A percentile compares a stretch with the other conserved stretches of the same genome.
These are phyloP conservation scores for Emydura subglobosa DNA, from an alignment of 2,113 vertebrate species.

Conservation along the genomic window DNA sequence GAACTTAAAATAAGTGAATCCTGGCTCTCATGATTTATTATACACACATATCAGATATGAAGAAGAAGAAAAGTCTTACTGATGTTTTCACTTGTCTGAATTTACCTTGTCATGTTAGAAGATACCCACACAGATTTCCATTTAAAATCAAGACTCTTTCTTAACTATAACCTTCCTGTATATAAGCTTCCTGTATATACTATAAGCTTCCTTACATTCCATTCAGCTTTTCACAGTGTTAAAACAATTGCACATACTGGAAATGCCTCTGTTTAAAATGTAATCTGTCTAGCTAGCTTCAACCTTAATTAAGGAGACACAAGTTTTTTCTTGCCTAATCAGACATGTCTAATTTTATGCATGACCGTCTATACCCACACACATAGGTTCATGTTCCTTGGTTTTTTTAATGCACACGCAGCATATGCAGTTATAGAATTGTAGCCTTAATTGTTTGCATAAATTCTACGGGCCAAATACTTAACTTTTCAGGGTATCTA, in stretches of 20 bases:
- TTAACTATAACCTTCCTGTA: background rate
- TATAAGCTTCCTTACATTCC: background rate
- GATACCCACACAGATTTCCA: background rate
- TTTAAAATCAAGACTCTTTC: background rate
- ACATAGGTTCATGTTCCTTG: background rate
- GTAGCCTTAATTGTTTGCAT: background rate
- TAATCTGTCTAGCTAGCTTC: slow-evolving; percentile 25
- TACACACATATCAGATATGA: background rate
- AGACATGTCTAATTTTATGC: background rate
- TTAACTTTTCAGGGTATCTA: background rate
- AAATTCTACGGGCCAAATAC: background rate
- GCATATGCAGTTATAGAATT: background rate
- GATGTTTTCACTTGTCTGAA: background rate
- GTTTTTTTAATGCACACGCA: background rate
- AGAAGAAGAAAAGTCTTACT: background rate
- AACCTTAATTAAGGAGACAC: slow-evolving; percentile 29
- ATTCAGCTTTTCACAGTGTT: background rate
- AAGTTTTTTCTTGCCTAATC: slow-evolving; percentile 2
- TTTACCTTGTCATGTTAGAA: background rate
- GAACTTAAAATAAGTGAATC: slow-evolving; percentile 4
- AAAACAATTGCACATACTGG: background rate
- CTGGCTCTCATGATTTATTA: background rate
- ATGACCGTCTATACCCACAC: background rate
- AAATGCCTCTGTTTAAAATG: slow-evolving; percentile 26
- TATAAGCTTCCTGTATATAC: background rate